These are phyloP conservation scores for Gymnocypris eckloni DNA, from an alignment of 2,797 vertebrate species.

Conservation along the genomic window DNA sequence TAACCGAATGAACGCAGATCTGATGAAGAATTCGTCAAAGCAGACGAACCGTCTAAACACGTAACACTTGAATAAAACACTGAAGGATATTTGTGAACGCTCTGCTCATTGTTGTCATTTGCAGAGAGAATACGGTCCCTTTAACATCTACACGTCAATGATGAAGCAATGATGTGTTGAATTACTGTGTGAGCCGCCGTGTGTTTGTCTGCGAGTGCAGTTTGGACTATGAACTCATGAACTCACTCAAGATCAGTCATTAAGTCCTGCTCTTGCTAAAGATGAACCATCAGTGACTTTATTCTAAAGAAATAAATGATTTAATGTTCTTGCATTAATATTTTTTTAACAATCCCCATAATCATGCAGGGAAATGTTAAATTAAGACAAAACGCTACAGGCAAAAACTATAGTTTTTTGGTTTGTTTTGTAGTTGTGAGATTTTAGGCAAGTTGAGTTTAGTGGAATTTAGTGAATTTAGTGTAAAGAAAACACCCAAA, in stretches of 20 bases:
- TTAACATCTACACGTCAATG: conserved; percentile 76
- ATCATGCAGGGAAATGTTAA: neutral
- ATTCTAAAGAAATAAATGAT: neutral
- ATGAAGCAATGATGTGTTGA: conserved; percentile 49
- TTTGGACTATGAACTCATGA: conserved; percentile 23
- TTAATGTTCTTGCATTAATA: too few relatives aligned
- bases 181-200: neutral
- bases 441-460: neutral
- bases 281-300: neutral
- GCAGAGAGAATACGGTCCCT: conserved; percentile 75
- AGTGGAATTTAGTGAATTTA: neutral
- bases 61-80: conserved; percentile 66
- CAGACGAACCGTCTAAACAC: conserved; percentile 53
- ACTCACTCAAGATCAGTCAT: neutral
- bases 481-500: neutral
- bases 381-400: neutral
- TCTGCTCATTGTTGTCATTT: conserved; percentile 25
- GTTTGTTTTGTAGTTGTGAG: neutral
- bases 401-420: neutral
- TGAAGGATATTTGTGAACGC: neutral
- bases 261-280: neutral
- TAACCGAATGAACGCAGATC: conserved; percentile 56
- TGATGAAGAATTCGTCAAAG: neutral
- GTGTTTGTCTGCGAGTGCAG: conserved; percentile 28
- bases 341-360: neutral